Percentiles rank a stretch among this genome's conserved stretches.
Evolutionary conservation across 2,797 vertebrate species (phyloP).

Genomic region (Myotis daubentonii): DNA sequence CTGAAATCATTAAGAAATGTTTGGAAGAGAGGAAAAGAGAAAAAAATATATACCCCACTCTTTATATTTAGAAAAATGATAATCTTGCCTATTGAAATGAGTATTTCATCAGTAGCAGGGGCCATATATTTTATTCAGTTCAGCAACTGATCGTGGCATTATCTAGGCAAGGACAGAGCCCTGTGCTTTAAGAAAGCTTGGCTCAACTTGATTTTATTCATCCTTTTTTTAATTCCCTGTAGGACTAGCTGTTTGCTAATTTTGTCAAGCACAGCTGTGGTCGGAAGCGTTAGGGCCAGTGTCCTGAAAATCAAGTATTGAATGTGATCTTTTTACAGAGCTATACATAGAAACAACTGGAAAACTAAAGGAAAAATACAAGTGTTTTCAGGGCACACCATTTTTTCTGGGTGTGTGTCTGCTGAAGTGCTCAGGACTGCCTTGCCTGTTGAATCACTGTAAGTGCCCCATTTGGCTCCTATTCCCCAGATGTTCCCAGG

Average conservation of each 20-base stretch:
- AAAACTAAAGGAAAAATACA: slow-evolving; percentile 58
- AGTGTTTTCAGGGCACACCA: slow-evolving; percentile 43
- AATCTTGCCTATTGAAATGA: slow-evolving; percentile 33
- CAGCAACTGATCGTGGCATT: background rate
- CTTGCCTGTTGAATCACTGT: slow-evolving; percentile 43
- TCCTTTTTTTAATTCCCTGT: background rate
- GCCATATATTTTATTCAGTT: background rate
- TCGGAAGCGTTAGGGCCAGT: slow-evolving; percentile 63
- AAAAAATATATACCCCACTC: background rate
- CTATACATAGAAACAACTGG: slow-evolving; percentile 65
- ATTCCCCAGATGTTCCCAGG: background rate
- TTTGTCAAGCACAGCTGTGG: slow-evolving; percentile 72
- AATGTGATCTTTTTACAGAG: slow-evolving; percentile 54
- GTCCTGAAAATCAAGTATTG: slow-evolving; percentile 71
- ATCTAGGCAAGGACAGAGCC: background rate
- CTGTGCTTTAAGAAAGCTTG: background rate
- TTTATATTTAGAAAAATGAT: slow-evolving; percentile 50
- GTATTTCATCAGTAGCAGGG: background rate
- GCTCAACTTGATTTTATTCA: background rate
- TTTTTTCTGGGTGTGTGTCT: slow-evolving; percentile 34
- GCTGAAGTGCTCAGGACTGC: slow-evolving; percentile 7
- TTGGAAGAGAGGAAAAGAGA: slow-evolving; percentile 56
- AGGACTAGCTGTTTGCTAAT: slow-evolving; percentile 55
- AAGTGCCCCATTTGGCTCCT: background rate
- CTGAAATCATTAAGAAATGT: slow-evolving; percentile 75